Base-by-base conservation (phyloP, 2,113 vertebrate species). In the Dicrurus megarhynchus region DNA sequence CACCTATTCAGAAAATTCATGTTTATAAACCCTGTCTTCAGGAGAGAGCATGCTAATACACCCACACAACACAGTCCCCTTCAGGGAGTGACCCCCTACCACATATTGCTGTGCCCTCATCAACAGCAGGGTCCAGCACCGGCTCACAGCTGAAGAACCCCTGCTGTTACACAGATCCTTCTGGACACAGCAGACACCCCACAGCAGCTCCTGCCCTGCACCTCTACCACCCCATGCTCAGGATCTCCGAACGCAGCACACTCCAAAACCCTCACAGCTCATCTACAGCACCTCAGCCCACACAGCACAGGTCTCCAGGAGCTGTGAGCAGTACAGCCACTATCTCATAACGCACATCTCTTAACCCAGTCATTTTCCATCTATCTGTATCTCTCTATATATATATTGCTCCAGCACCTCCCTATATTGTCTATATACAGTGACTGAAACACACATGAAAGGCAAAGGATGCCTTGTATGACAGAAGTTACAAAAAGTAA, bases 51-150 rank as follows among this genome's bases (percentile, higher is more conserved):
- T 4, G 5, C 9, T 47, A 55, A 84, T 20, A 76, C 49, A 69
- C 6, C 7, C 46, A 52, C 44, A 84, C 11, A 49, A 53, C n/a
- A 47, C n/a, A 49, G 47, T 13, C 5, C 14, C 39, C 69, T 50
- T 32, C n/a, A 76, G 19, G 26, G 46, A 65, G 33, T 13, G 7
- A 70, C 28, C 22, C 65, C 27, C 44, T 10, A 49, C 3, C 28
- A 57, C 6, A 1, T 0, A 52, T 3, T 16, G n/a, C 12, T 2
- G 2, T 11, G 42, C 21, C 26, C 41, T 35, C 20, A 50, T 5
- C 10, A 19, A 47, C 68, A 79, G 49, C 30, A 16, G 26, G 8
- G 35, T 8, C 37, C 55, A 57, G 50, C 46, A 46, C 16, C 6
- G 75, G 52, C 52, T 60, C 21, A 8, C 0, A 7, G 32, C 46